Percentiles rank a stretch among this genome's conserved stretches.
Conservation (phyloP, 35 echinoderm and acorn worm species). For the Heliocidaris erythrogramma region DNA sequence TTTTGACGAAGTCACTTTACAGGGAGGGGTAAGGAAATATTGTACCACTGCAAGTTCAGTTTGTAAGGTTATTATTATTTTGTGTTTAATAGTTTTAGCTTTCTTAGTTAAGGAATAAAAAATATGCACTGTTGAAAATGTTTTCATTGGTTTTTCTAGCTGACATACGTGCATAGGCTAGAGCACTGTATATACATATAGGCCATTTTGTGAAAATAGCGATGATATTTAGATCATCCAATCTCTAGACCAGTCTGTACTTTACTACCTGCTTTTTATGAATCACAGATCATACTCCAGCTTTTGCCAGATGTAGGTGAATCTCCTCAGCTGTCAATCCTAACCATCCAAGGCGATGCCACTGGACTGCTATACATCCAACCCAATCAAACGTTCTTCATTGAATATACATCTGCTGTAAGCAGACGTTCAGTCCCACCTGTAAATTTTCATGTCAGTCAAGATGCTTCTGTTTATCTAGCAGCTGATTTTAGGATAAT, state of each 20-base stretch:
- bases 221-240: not conserved
- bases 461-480: conserved; percentile 65
- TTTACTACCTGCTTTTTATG: not conserved
- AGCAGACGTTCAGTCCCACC: conserved; percentile 69
- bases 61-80: no score
- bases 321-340: conserved; percentile 44
- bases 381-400: conserved; percentile 77
- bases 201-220: no score
- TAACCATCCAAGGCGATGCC: conserved; percentile 72
- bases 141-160: no score
- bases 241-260: not conserved
- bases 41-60: no score
- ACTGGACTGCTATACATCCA: conserved; percentile 67
- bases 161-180: no score
- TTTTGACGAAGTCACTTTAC: conserved; percentile 83
- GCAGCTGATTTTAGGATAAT: conserved; percentile 77
- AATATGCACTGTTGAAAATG: no score
- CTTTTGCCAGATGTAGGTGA: conserved; percentile 35
- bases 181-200: no score
- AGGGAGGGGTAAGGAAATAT: conserved; percentile 61
- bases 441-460: conserved; percentile 75
- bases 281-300: conserved; percentile 36
- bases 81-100: no score
- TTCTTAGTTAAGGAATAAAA: no score
- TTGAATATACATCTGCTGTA: conserved; percentile 74